Percentiles rank a stretch among this genome's conserved stretches.
These are phyloP conservation scores for Chaetura pelagica DNA, from an alignment of 2,113 vertebrate species.

Conservation along the genomic window DNA sequence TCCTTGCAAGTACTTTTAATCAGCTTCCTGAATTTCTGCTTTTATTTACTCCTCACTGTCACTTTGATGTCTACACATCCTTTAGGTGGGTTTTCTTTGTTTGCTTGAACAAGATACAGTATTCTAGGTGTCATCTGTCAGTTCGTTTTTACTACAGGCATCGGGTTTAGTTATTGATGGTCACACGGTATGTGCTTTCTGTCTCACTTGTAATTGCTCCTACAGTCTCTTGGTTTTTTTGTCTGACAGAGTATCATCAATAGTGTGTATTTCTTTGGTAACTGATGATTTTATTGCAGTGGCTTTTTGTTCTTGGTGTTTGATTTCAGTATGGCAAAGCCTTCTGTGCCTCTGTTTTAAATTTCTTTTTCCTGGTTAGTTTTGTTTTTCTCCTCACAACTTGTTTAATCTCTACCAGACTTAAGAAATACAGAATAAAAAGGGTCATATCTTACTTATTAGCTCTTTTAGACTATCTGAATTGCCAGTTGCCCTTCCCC, in stretches of 20 bases:
- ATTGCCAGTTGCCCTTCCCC: neutral
- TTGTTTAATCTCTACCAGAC: neutral
- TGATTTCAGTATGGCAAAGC: neutral
- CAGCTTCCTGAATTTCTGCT: conserved; percentile 35
- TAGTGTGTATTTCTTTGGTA: neutral
- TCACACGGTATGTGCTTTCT: neutral
- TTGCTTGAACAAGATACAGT: conserved; percentile 7
- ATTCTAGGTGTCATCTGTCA: conserved; percentile 41
- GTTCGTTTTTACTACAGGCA: neutral
- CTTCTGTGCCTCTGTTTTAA: neutral
- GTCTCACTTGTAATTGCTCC: neutral
- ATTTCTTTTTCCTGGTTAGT: neutral
- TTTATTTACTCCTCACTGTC: conserved; percentile 17
- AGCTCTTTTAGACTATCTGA: neutral
- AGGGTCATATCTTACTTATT: neutral
- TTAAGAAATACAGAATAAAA: conserved; percentile 5
- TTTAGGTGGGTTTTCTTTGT: conserved; percentile 31
- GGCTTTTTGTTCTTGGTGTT: neutral
- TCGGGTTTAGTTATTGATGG: neutral
- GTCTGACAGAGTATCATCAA: neutral
- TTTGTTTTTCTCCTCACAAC: neutral
- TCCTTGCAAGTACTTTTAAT: neutral
- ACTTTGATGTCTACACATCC: conserved; percentile 29
- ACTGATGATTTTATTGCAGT: neutral
- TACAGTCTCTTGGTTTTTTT: neutral